Base-by-base conservation (phyloP, 2,888 invertebrate genomes). In the Drosophila kanekoi region DNA sequence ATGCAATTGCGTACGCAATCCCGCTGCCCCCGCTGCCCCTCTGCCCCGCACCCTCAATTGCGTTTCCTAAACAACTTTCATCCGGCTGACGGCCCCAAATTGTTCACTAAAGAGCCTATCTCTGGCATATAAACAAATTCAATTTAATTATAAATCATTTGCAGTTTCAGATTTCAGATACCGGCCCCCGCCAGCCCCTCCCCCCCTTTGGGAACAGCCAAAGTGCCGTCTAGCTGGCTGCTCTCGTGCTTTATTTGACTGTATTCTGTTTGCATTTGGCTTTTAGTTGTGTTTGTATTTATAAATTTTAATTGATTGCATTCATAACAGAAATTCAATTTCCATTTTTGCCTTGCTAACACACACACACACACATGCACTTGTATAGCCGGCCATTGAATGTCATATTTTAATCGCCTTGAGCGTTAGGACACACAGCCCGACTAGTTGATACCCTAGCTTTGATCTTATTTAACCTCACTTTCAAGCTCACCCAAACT, bases 231-330 rank as follows among this genome's bases (percentile, higher is more conserved):
- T 40, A n/a, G 37, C 23, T 32, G 48, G 40, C 45, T 28, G 38
- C 20, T 52, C 51, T 20, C 16, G 14, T 23, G 18, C 20, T 16
- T 45, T 37, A 48, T 58, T 51, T 35, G 45, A 23, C 4, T 28
- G 53, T 38, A 23, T 43, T 40, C 13, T 58, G 41, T 70, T 70
- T 65, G 64, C 47, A 45, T 54, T 57, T 45, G 53, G 60, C 45
- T 48, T 73, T 72, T 18, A 32, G 54, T 49, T 54, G 23, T 58
- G 23, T 64, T 61, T 61, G 72, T 38, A 54, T 72, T 71, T 71
- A 60, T 53, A 53, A 35, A 65, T 77, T 72, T 72, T 74, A 81
- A 81, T 84, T 79, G 77, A 84, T 81, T 84, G 77, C 79, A 72
- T 85, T 72, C 72, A 64, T 38, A 44, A 61, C 41, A 40, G 45